These are phyloP conservation scores for Erinaceus europaeus DNA, from an alignment of 2,113 vertebrate genomes.

Conservation along the genomic window DNA sequence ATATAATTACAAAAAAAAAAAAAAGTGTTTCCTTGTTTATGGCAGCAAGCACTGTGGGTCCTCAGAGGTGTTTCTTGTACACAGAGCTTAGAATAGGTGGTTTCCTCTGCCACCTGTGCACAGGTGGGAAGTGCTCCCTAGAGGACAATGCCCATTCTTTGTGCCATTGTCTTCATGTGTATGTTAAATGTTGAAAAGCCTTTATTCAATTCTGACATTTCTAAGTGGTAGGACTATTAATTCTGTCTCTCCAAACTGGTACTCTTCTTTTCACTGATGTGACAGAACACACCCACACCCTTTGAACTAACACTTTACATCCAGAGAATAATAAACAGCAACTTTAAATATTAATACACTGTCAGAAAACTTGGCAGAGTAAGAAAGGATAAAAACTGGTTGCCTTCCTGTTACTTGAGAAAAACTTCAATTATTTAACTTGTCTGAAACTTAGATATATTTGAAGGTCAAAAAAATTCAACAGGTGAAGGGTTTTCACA, in stretches of 20 bases:
- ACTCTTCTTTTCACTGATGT: conserved; percentile 75
- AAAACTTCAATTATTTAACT: not conserved
- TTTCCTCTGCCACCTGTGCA: conserved; percentile 15
- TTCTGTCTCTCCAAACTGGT: conserved; percentile 77
- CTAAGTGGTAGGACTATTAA: conserved; percentile 70
- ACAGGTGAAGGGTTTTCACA: not conserved
- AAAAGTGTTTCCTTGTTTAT: too few species aligned
- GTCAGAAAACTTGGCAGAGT: conserved; percentile 10
- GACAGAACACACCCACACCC: conserved; percentile 76
- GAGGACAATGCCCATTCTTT: conserved; percentile 63
- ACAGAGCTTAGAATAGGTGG: conserved; percentile 47
- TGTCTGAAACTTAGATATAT: not conserved
- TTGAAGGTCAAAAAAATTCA: not conserved
- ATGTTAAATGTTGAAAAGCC: conserved; percentile 77
- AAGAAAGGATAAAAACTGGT: too few species aligned
- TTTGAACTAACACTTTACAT: conserved; percentile 75
- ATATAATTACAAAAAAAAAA: too few species aligned
- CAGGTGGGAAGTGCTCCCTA: conserved; percentile 47
- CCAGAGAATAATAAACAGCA: conserved; percentile 78
- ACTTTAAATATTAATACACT: conserved; percentile 75
- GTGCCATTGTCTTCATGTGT: conserved; percentile 69
- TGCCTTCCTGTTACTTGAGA: not conserved
- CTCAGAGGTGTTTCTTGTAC: not conserved
- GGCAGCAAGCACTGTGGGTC: too few species aligned
- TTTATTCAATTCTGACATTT: conserved; percentile 76